Base-by-base conservation (phyloP, 2,888 invertebrate species). In the Phyllotreta striolata region DNA sequence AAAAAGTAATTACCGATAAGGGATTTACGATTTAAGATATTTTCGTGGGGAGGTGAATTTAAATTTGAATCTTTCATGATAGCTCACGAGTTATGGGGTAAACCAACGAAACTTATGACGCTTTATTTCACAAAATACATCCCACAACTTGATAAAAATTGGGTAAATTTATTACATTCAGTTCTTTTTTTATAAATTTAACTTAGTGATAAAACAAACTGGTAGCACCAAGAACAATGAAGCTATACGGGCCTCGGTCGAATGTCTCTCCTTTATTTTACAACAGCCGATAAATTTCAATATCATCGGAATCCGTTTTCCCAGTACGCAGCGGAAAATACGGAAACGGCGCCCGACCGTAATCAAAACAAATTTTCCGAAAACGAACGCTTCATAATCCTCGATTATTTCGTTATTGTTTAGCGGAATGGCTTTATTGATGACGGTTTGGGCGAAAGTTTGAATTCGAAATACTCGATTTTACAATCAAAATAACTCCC, bases 351-450 rank as follows among this genome's bases (percentile, higher is more conserved):
- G 43, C 51, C 49, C 24, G 51, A 46, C 35, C 37, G 6, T 43
- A 59, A 59, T 59, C 41, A 59, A 59, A 59, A 59, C 51, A 59
- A 59, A 59, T 59, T 59, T 59, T 58, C 41, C 59, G 13, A 39
- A 49, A 58, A 13, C 41, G 57, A 38, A 38, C 12, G 47, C 12
- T 39, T 40, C 37, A 51, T 51, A 59, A 59, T 59, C 41, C 44
- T 43, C 41, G 35, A 59, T 59, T 41, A 10, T 59, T 43, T 43
- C 10, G 41, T 59, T 59, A 44, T 51, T 51, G 43, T 43, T 7
- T 34, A 37, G 13, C 47, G 14, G 24, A 59, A 59, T 59, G 34
- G 59, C 6, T 59, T 59, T 59, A 59, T 51, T 34, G 6, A 8
- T n/a, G 9, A 12, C 12, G 40, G 44, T 56, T 56, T 34, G 35